Base-by-base conservation (phyloP, 1,140 invertebrate species). In the Drosophila burlai region DNA sequence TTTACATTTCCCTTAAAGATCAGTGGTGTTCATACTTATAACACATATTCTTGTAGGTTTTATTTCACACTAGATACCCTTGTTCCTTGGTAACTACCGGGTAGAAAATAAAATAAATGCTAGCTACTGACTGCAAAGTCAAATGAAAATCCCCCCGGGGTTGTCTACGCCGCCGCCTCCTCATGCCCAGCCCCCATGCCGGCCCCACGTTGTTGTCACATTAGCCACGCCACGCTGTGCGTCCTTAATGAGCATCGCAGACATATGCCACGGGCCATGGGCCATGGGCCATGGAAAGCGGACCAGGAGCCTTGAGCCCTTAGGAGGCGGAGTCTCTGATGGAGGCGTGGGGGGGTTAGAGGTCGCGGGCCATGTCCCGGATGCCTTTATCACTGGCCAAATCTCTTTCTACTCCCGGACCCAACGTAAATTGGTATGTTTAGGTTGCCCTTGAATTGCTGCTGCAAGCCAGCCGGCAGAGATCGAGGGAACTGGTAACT, bases 221-320 rank as follows among this genome's bases (percentile, higher is more conserved):
- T 87, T 89, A 89, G 83, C 84, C 77, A 81, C 73, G 83, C 76
- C 83, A 87, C 80, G 84, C 84, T 87, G 83, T 87, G 83, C 81
- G 84, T 43, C 83, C 83, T 83, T 87, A 87, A 87, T 87, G 83
- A 87, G 83, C 81, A 87, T 83, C 72, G 64, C 83, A 87, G 83
- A 87, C 83, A 87, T 89, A 87, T 87, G 83, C 83, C 81, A 77
- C 62, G 68, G 80, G 67, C 36, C 47, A 43, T 36, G 40, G 59
- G 49, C 62, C 79, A 60, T 42, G 52, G 34, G 50, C 49, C 68
- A 38, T 36, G 47, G 58, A 42, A 47, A 76, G 52, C 40, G 52
- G 34, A 38, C 65, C 68, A 34, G 16, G 6, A 66, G 45, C 34
- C 65, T 34, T 45, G 15, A 31, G 61, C 13, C 24, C 24, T 40